Evolutionary conservation across 2,113 vertebrate species (phyloP).

Genomic region (Sturnira hondurensis): DNA sequence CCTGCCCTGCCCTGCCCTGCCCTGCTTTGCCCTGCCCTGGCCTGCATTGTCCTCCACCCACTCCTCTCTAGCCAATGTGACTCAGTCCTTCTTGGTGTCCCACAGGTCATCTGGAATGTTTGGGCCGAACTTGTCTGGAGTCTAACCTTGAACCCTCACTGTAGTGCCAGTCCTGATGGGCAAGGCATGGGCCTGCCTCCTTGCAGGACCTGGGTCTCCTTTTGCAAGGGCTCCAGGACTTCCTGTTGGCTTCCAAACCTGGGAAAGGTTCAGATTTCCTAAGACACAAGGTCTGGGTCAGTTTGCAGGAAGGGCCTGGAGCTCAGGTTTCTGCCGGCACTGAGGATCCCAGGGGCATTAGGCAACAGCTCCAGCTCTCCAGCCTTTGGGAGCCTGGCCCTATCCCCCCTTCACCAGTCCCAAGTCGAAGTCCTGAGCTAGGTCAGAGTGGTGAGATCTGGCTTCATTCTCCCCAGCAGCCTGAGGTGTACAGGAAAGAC

Average conservation of each 20-base stretch:
- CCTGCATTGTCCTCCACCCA: neutral
- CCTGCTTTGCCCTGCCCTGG: neutral
- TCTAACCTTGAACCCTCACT: neutral
- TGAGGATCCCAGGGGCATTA: neutral
- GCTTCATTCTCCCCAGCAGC: neutral
- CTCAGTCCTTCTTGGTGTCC: neutral
- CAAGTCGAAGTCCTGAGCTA: neutral
- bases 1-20: neutral
- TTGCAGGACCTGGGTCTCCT: neutral
- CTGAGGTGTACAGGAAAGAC: neutral
- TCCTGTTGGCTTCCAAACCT: neutral
- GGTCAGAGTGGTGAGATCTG: neutral
- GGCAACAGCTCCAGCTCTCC: neutral
- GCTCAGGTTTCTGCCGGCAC: neutral
- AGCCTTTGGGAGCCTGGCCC: neutral
- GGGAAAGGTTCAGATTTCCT: constrained; percentile 40
- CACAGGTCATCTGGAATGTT: neutral
- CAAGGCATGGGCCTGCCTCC: neutral
- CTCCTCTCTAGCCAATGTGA: neutral
- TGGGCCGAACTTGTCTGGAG: neutral
- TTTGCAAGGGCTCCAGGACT: neutral
- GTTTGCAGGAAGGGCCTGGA: neutral
- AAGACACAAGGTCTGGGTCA: constrained; percentile 16
- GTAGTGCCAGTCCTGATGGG: neutral
- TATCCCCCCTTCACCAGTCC: neutral